Percentiles rank a stretch among this genome's conserved stretches.
phyloP scores from a whole-genome alignment of 2,797 vertebrate genomes.

The Psittacula derbiana region DNA sequence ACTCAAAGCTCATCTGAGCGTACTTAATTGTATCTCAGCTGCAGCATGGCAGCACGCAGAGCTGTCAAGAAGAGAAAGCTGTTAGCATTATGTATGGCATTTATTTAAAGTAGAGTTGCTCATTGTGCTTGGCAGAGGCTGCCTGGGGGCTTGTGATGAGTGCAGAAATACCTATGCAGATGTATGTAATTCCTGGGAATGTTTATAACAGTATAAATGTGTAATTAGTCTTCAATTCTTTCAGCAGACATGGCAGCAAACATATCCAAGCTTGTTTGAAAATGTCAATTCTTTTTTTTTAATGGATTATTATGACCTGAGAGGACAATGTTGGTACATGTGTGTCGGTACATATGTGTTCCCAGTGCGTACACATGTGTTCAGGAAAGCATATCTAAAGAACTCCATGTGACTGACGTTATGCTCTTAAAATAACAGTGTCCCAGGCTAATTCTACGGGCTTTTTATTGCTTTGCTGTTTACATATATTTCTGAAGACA shows the following conservation, averaged over 20 bases:
- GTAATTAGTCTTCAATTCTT: not conserved
- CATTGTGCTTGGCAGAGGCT: not conserved
- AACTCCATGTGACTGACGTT: not conserved
- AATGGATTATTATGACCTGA: not conserved
- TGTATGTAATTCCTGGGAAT: not conserved
- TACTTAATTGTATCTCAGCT: not conserved
- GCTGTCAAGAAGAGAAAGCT: not conserved
- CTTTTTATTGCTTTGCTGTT: slow-evolving; percentile 2
- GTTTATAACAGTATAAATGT: not conserved
- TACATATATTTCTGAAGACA: not conserved
- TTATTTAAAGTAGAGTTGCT: not conserved
- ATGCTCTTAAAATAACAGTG: not conserved
- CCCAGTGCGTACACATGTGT: not conserved
- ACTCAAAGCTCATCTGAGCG: not conserved
- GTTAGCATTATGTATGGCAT: not conserved
- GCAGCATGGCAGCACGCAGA: not conserved
- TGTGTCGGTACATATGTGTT: not conserved
- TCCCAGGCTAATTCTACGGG: not conserved
- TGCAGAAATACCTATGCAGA: not conserved
- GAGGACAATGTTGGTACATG: not conserved
- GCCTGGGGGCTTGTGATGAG: not conserved
- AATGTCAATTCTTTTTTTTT: not conserved
- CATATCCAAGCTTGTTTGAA: not conserved
- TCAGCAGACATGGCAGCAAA: rapidly evolving
- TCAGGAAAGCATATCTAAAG: not conserved